Evolutionary conservation across 2,797 vertebrate genomes (phyloP), one percentile per base, ranked within the genome.

Genomic region (Neoniphon sammara): DNA sequence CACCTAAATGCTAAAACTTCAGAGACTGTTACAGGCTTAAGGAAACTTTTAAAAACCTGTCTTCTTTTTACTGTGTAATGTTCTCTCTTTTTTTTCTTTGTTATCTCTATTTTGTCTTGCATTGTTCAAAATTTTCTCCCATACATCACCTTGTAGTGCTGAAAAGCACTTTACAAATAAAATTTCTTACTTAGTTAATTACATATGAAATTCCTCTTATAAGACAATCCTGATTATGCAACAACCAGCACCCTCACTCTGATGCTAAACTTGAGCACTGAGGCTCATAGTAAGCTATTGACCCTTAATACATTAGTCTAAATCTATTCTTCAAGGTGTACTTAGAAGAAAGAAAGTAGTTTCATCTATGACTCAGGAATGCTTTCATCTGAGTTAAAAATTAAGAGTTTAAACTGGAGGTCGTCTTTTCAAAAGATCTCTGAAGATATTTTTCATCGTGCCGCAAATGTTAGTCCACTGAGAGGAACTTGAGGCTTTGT

Each of bases 401-500:
- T 27, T 27, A 27, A 27, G 31, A 3, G 31, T 8, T 34, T 34
- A 6, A 8, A 34, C 31, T 34, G 7, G 31, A 34, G 31, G 31
- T 34, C 31, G 7, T 25, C 56, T 75, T 83, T 76, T 78, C 55
- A 82, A 67, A 76, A 74, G 74, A 70, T 73, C 77, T 73, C 65
- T 77, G 77, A 34, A 69, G 65, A 78, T 80, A 78, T 74, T 63
- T n/a, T 36, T 69, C 69, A 66, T 77, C 67, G 56, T 61, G 78
- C 65, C 74, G 55, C 71, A 79, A 72, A 78, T 46, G 34, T 47
- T 53, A 82, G 27, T 78, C 82, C 53, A 20, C 66, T 44, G 70
- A 83, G 86, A 80, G 53, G 62, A 80, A 81, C 73, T 73, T 81
- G 65, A 68, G 54, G 47, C 56, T 81, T 80, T 83, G 55, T 77